Base-by-base conservation (phyloP, 2,113 vertebrate species). In the Cervus canadensis region DNA sequence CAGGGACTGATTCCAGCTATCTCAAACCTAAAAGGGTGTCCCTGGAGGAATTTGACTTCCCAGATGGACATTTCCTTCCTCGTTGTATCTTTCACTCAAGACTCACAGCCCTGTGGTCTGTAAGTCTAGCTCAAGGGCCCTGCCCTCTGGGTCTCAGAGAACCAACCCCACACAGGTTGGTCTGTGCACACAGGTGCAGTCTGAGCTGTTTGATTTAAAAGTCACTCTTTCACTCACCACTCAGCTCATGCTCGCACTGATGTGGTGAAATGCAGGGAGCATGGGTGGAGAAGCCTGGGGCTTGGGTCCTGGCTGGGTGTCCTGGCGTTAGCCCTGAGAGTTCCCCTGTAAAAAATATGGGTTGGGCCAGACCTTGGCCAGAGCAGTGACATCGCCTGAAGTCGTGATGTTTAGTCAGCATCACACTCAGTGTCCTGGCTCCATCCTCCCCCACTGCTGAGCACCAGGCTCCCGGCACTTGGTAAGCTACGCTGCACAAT, bases 321-420 rank as follows among this genome's bases (percentile, higher is more conserved):
- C 36, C 50, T 4, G 14, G 86, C 28, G 1, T 14, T 40, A 17
- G 12, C 43, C 30, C 30, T 82, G 2, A n/a, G 83, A 40, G 19
- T 10, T 45, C 48, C 11, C 2, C 21, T n/a, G 28, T 15, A 45
- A 23, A 16, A 7, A 0, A 0, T 43, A 40, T 25, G 48, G 6
- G 6, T 2, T 16, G 25, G 23, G 23, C 62, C 40, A 40, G 28
- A 48, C 7, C 67, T 67, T 82, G 12, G 48, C 48, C 14, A 8
- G 25, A 56, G 36, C 52, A 19, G 11, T 11, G 13, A 48, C 40
- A 28, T 2, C 5, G 28, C 23, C n/a, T 10, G 25, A 52, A 23
- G 25, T 52, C 17, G 15, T 36, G 64, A 54, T 19, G n/a, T 57
- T 48, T 45, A 5, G 2, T 71, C 45, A 26, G 57, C 13, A n/a